Evolutionary conservation across 1,140 invertebrate genomes (phyloP), one percentile per base, ranked within the genome.

Genomic region (Campoletis sonorensis): DNA sequence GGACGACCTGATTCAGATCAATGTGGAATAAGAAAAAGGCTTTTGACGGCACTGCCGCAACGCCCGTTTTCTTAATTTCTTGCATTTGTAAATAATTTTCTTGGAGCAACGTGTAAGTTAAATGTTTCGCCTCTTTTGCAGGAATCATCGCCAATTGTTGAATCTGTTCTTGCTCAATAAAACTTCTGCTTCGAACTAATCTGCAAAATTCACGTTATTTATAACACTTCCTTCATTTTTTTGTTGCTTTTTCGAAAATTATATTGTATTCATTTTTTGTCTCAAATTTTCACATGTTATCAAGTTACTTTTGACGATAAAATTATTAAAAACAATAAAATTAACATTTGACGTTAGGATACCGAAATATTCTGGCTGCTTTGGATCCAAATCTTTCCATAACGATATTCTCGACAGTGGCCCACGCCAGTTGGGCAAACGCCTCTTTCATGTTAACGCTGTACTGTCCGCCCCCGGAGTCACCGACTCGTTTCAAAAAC

Each of bases 101-200:
- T 89, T 97, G 95, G 45, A 97, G 91, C 79, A 98, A 91, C 84
- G 93, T 95, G 89, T 97, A 98, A 0, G 96, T 95, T 4, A 97
- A 87, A 70, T 95, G 94, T 89, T 98, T 98, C 0, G 96, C 96
- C 91, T 98, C 97, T 89, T 98, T 98, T 21, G 96, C 94, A 1
- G 96, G 96, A 83, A 98, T 95, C 97, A 98, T 98, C 0, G 96
- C 96, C 82, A 96, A 91, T 84, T 96, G 95, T 87, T 98, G 97
- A 81, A 98, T 96, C 89, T 97, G 95, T 83, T 98, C 97, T 84
- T 97, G 96, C 88, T 98, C 97, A 78, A 98, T 95, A 86, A 95
- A 96, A 86, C 95, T 95, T 88, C 96, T 96, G 11, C 93, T 87
- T 21, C 95, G 92, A 40, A 98, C 94, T 78, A 98, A 93, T 84